Evolutionary conservation across 2,888 invertebrate species (phyloP).

Genomic region (Saturnia pavonia): DNA sequence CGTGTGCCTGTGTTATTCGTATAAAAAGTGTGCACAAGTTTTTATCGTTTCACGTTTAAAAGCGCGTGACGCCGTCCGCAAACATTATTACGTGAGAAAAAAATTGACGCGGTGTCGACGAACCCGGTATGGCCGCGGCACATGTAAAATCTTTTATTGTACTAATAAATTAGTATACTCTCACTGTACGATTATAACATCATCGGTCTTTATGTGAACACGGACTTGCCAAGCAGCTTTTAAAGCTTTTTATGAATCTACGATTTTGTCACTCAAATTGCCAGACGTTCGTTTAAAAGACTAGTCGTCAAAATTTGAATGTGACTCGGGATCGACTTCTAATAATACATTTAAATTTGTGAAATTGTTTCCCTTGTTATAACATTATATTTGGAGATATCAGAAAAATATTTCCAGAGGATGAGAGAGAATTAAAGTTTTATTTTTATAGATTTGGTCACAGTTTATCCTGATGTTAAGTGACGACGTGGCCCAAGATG

Average conservation of each 20-base stretch:
- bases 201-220: background rate
- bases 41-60: conserved; percentile 10
- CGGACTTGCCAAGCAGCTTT: background rate
- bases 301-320: background rate
- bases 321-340: background rate
- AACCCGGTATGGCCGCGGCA: background rate
- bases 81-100: conserved; percentile 8
- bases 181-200: background rate
- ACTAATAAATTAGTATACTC: conserved; percentile 10
- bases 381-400: background rate
- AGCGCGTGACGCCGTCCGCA: conserved; percentile 8
- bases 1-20: background rate
- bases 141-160: conserved; percentile 5
- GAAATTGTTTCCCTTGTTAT: background rate
- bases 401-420: background rate
- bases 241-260: background rate
- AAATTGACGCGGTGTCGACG: conserved; percentile 8
- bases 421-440: too few relatives aligned
- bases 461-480: too few relatives aligned
- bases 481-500: too few relatives aligned
- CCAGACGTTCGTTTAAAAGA: background rate
- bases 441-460: too few relatives aligned
- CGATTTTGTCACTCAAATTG: background rate
- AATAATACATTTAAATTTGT: background rate
- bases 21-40: conserved; percentile 4